Evolutionary conservation across 2,113 vertebrate species (phyloP).

Genomic region (Seriola dumerili): DNA sequence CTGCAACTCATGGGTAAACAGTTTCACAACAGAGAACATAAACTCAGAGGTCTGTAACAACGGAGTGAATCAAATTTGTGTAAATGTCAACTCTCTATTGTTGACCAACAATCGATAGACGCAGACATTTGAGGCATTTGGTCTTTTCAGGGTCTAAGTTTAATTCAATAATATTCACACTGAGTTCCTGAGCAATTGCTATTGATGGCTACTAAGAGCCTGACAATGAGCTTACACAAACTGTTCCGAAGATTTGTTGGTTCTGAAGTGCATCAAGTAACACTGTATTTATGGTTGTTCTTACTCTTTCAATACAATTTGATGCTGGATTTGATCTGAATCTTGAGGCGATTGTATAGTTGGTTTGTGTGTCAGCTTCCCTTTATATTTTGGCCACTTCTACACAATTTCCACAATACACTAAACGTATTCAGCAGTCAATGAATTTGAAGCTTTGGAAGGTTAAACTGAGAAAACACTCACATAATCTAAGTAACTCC

Average conservation of each 20-base stretch:
- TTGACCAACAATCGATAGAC: conserved; percentile 55
- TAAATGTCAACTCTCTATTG: conserved; percentile 71
- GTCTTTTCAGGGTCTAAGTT: conserved; percentile 53
- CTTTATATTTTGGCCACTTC: neutral
- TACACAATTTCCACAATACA: neutral
- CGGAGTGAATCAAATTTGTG: conserved; percentile 49
- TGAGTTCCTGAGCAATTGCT: conserved; percentile 48
- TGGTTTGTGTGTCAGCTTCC: neutral
- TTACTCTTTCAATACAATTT: too few species aligned
- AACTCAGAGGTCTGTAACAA: conserved; percentile 52
- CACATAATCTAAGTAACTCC: neutral
- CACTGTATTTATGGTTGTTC: neutral
- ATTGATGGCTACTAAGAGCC: conserved; percentile 56
- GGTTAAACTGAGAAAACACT: conserved; percentile 5
- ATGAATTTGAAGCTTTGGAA: conserved; percentile 5
- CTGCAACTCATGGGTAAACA: conserved; percentile 9
- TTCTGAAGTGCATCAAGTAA: conserved; percentile 16
- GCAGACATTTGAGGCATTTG: conserved; percentile 61
- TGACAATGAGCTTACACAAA: conserved; percentile 26
- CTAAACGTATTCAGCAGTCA: too few species aligned
- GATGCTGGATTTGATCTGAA: too few species aligned
- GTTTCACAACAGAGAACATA: conserved; percentile 34
- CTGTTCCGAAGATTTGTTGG: conserved; percentile 41
- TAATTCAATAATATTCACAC: conserved; percentile 61
- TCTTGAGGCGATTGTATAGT: neutral